Base-by-base conservation (phyloP, 2,888 invertebrate species). In the Amiota mariae region DNA sequence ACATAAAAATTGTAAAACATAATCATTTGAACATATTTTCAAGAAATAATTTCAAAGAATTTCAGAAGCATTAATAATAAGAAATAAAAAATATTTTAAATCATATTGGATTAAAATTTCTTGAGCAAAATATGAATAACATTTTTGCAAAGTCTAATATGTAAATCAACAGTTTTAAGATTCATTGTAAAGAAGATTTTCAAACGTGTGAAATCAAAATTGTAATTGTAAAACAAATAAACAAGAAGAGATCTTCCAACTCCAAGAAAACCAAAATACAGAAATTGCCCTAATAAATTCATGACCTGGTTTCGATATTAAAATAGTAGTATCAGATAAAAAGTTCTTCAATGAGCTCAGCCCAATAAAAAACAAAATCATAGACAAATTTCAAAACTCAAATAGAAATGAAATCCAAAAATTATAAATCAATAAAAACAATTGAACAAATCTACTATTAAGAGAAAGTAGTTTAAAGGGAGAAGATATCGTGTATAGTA, bases 391-490 rank as follows among this genome's bases (percentile, higher is more conserved):
- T 72, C 70, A 73, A 82, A 80, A 76, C 78, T 75, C 73, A 76
- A 82, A 82, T 82, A 75, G 85, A 82, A 83, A 83, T 86, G 84
- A 82, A 86, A 78, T 83, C 85, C 85, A 82, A 82, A 86, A 86
- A 86, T 3, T 51, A n/a, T 81, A 83, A 83, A 83, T 83, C 83
- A 83, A 83, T 83, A 86, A 84, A 78, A 80, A 79, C 85, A 77
- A 81, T 36, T 36, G 36, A 36, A 36, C 36, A 36, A 4, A 36
- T 1, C 2, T 36, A 36, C 36, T 36, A 36, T 6, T 36, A 6
- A 6, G 36, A 36, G 36, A 36, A 36, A 2, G 2, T 6, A 6
- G 2, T 36, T 36, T 36, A 36, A 36, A 54, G 36, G 8, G 13
- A 24, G 15, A 68, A 54, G 51, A 51, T 51, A 49, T 15, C 15